Evolutionary conservation across 1,140 invertebrate genomes (phyloP), one percentile per base, ranked within the genome.

Genomic region (Lineus longissimus): DNA sequence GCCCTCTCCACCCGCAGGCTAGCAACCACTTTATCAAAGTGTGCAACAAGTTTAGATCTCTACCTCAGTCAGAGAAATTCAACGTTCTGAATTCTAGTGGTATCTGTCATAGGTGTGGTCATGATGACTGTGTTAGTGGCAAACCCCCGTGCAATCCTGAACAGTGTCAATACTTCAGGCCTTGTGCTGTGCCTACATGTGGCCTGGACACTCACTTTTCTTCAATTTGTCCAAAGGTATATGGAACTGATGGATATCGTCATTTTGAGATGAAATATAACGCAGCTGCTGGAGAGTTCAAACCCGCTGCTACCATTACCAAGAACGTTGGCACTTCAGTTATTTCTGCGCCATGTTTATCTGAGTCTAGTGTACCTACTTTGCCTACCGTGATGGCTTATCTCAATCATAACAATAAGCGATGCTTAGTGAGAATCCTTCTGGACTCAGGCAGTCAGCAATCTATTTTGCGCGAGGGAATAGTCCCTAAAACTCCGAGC

Each of bases 31-130:
- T 51, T n/a, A 51, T 51, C 6, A 51, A 51, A n/a, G 47, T 6
- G n/a, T 51, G 47, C n/a, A 4, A 51, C 47, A 51, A 51, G n/a
- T 51, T 51, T n/a, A 19, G 47, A 9, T 51, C 47, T 19, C 47
- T 51, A 27, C n/a, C 47, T 23, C 47, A 51, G 47, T 51, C 47
- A 9, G 47, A 51, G n/a, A 51, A 51, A n/a, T 51, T 51, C n/a
- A 51, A 51, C 25, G n/a, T 51, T 9, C 9, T 51, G 47, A 51
- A 51, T 51, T 23, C 47, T 23, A 19, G n/a, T 51, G 25, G 47
- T 4, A 51, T 51, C 47, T 51, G 47, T 51, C 47, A 51, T 51
- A 19, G 47, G 9, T 51, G 47, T 51, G 47, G 47, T n/a, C 47
- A 51, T n/a, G n/a, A 51, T n/a, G n/a, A 51, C 25, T 51, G 47